Evolutionary conservation across 2,888 invertebrate genomes (phyloP).

Genomic region (Pachymerium ferrugineum): DNA sequence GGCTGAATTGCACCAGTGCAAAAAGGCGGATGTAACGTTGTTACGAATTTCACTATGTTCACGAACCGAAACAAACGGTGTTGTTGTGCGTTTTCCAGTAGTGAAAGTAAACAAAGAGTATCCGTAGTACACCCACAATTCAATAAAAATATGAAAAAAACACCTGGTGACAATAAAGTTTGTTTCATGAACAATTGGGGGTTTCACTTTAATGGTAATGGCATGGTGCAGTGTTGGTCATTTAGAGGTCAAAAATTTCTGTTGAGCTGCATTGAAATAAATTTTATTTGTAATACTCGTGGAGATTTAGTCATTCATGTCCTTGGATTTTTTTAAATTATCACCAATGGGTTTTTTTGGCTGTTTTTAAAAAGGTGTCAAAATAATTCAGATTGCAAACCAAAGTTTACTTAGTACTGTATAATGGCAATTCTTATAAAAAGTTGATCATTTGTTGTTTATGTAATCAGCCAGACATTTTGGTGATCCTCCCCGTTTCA

Average conservation of each 20-base stretch:
- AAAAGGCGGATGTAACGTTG: conserved; percentile 13
- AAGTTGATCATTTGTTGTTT: too few species aligned
- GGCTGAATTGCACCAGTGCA: neutral
- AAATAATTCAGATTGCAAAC: too few species aligned
- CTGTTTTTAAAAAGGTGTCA: too few species aligned
- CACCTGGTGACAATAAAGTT: neutral
- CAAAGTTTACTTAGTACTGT: too few species aligned
- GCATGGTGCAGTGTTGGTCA: neutral
- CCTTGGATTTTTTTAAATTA: too few species aligned
- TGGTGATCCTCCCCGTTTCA: too few species aligned
- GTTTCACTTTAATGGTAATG: neutral
- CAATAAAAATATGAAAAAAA: neutral
- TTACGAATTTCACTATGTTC: neutral
- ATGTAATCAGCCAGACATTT: too few species aligned
- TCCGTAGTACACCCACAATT: neutral
- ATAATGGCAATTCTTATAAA: too few species aligned
- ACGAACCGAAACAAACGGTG: neutral
- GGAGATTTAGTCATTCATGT: too few species aligned
- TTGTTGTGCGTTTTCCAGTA: neutral
- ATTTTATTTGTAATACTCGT: too few species aligned
- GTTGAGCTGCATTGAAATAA: too few species aligned
- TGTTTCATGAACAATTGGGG: neutral
- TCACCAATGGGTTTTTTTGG: too few species aligned
- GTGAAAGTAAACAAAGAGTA: neutral
- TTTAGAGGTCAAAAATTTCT: neutral